phyloP scores from a whole-genome alignment of 2,113 vertebrate genomes.

The Pardalotus punctatus region DNA sequence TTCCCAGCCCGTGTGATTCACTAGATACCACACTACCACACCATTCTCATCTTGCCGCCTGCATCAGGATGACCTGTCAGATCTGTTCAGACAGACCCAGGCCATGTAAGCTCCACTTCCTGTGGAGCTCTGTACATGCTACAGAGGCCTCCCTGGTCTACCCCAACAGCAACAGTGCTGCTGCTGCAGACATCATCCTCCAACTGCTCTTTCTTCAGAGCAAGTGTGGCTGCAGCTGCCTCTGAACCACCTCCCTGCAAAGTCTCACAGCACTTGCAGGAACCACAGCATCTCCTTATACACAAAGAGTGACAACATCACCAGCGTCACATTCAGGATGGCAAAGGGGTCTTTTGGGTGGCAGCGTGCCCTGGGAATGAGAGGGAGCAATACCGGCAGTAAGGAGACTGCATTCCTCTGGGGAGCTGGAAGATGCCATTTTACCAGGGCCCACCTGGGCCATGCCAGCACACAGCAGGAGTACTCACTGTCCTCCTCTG shows the following conservation, averaged over 20 bases:
- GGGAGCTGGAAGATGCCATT: background rate
- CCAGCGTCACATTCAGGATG: background rate
- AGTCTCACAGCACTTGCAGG: background rate
- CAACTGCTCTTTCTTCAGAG: background rate
- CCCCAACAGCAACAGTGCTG: background rate
- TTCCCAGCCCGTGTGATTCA: background rate
- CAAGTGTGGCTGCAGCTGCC: background rate
- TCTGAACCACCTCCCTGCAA: background rate
- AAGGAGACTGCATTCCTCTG: background rate
- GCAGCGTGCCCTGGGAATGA: background rate
- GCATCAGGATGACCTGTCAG: background rate
- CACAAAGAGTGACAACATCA: background rate
- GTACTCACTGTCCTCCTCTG: slow-evolving; percentile 92
- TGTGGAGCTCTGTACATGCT: background rate
- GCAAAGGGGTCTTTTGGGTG: background rate
- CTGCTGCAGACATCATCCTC: background rate
- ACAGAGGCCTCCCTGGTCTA: background rate
- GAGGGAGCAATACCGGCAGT: background rate
- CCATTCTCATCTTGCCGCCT: background rate
- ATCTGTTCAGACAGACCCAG: background rate
- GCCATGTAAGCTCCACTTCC: background rate
- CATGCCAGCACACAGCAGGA: background rate
- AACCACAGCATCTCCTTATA: background rate
- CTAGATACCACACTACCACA: background rate
- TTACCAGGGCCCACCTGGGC: background rate